Conservation (phyloP, 1,140 invertebrate species). For the Pseudomyrmex dendroicus region DNA sequence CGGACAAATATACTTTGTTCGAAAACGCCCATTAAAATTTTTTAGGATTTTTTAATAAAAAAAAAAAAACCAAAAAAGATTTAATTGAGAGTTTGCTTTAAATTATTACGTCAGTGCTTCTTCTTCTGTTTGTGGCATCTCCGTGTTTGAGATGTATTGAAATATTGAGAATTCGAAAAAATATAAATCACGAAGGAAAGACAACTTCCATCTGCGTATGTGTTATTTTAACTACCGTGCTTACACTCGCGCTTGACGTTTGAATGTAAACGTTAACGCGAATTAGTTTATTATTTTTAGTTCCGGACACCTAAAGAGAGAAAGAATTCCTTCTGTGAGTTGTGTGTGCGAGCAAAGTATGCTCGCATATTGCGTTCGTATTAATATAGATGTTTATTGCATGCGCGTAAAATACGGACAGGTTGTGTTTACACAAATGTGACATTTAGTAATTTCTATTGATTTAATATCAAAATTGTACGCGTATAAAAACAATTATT, state of each 20-base stretch:
- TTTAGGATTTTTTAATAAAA: too few species aligned
- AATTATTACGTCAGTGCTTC: too few species aligned
- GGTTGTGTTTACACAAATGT: constrained; percentile 17
- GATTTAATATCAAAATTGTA: neutral
- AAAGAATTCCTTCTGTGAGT: neutral
- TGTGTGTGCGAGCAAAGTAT: neutral
- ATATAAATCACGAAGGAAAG: neutral
- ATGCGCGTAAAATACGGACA: constrained; percentile 16
- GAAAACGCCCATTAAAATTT: too few species aligned
- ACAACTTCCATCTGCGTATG: constrained; percentile 27
- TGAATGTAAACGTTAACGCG: constrained; percentile 39
- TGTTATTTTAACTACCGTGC: constrained; percentile 35
- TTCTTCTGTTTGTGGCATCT: neutral
- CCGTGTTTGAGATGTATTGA: neutral
- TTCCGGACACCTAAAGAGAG: constrained; percentile 30
- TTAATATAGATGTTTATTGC: constrained; percentile 40
- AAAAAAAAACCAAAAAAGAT: too few species aligned
- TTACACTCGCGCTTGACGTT: constrained; percentile 31
- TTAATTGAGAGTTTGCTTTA: neutral
- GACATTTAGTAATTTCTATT: constrained; percentile 17
- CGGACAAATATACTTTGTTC: neutral
- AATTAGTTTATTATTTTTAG: constrained; percentile 55
- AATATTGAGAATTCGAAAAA: neutral
- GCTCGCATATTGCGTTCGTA: constrained; percentile 30
- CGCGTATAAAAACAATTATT: neutral